Percentiles rank a stretch among this genome's conserved stretches.
These are phyloP conservation scores for Erebia aethiops DNA, from an alignment of 2,888 invertebrate species.

Conservation along the genomic window DNA sequence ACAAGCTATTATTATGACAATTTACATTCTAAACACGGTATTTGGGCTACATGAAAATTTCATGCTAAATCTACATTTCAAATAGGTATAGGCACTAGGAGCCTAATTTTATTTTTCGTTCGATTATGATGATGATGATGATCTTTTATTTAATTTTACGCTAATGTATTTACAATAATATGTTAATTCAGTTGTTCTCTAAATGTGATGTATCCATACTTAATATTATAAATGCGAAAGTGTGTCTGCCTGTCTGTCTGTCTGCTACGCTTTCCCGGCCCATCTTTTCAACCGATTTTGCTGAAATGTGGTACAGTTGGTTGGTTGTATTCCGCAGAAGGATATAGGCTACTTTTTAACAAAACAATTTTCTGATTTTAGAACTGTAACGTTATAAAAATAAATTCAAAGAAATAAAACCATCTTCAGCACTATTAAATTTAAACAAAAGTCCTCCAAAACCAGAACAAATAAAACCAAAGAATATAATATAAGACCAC, in stretches of 20 bases:
- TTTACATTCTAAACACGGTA: conserved; percentile 57
- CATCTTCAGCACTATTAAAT: conserved; percentile 22
- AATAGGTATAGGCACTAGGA: neutral
- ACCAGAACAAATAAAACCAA: conserved; percentile 18
- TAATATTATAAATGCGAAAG: too few relatives aligned
- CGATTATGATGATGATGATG: too few relatives aligned
- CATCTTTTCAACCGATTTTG: too few relatives aligned
- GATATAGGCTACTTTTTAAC: too few relatives aligned
- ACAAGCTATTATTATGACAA: conserved; percentile 55
- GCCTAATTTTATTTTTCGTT: neutral
- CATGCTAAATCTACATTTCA: conserved; percentile 19
- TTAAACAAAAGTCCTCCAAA: conserved; percentile 23
- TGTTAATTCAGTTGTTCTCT: too few relatives aligned
- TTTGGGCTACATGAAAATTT: conserved; percentile 24
- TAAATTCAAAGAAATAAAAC: conserved; percentile 18
- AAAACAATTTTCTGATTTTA: neutral
- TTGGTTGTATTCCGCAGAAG: too few relatives aligned
- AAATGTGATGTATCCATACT: too few relatives aligned
- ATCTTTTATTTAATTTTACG: too few relatives aligned
- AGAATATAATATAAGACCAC: conserved; percentile 24
- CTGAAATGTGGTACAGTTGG: too few relatives aligned
- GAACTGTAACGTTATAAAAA: conserved; percentile 3
- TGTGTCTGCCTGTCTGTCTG: too few relatives aligned
- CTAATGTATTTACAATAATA: too few relatives aligned
- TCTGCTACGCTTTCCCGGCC: too few relatives aligned